A percentile compares a stretch with the other conserved stretches of the same genome.
These are phyloP conservation scores for Erythrocercus mccallii DNA, from an alignment of 2,113 vertebrate genomes.

Conservation along the genomic window DNA sequence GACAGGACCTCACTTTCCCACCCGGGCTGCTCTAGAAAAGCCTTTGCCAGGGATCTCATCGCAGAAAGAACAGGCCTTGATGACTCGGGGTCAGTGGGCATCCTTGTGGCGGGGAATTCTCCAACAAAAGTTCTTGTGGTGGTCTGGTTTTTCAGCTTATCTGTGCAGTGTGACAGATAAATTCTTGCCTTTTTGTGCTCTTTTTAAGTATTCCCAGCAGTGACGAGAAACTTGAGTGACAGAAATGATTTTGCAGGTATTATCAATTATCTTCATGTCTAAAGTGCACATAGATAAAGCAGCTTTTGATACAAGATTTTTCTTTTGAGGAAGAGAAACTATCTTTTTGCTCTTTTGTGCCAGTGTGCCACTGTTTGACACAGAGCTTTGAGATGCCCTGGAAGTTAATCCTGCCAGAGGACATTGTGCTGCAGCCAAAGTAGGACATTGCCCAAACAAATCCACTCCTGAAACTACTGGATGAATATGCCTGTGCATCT, in stretches of 20 bases:
- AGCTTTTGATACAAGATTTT: neutral
- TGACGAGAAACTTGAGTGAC: neutral
- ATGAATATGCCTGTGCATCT: neutral
- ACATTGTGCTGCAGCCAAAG: neutral
- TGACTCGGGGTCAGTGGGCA: neutral
- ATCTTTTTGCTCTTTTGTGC: neutral
- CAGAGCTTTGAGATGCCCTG: neutral
- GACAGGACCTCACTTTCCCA: neutral
- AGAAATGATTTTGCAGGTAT: neutral
- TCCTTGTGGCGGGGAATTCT: neutral
- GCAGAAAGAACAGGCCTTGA: neutral
- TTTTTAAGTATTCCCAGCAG: neutral
- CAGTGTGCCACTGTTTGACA: neutral
- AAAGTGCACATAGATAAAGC: neutral
- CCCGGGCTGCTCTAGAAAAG: neutral
- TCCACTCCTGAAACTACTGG: neutral
- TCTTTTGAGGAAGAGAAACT: neutral
- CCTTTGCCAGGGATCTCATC: neutral
- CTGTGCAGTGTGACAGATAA: neutral
- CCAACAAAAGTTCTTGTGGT: neutral
- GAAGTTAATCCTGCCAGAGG: slow-evolving; percentile 29
- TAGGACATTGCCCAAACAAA: neutral
- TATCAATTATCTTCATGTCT: neutral
- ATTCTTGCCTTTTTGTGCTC: neutral
- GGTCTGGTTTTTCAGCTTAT: neutral